phyloP scores from a whole-genome alignment of 2,113 vertebrate genomes.

The Verasper variegatus region DNA sequence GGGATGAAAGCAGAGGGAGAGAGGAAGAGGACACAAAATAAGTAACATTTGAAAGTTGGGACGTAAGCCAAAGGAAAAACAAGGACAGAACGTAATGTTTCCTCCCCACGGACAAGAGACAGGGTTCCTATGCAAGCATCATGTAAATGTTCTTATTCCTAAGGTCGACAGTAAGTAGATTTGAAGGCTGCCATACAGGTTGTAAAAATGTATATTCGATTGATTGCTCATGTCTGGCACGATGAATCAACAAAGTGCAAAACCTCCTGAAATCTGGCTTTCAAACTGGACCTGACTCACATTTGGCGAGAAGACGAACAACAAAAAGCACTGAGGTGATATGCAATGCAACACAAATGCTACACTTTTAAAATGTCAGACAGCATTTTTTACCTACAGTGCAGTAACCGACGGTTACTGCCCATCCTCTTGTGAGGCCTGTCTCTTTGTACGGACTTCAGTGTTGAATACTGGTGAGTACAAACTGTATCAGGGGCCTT shows the following conservation, averaged over 20 bases:
- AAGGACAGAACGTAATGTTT: not conserved
- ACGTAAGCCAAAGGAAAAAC: not conserved
- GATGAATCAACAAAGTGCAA: slow-evolving; percentile 29
- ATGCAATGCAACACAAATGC: slow-evolving; percentile 81
- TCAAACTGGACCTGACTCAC: slow-evolving; percentile 33
- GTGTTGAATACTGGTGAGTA: slow-evolving; percentile 30
- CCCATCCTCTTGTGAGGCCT: slow-evolving; percentile 14
- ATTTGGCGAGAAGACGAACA: slow-evolving; percentile 36
- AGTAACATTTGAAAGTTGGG: not conserved
- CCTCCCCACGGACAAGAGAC: no score
- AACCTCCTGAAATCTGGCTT: slow-evolving; percentile 36
- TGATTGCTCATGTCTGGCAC: not conserved
- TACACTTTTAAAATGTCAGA: slow-evolving; percentile 77
- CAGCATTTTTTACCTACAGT: slow-evolving; percentile 41
- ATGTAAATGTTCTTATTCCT: slow-evolving; percentile 4
- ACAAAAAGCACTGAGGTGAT: slow-evolving; percentile 73
- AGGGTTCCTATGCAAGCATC: not conserved
- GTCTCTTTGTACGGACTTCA: slow-evolving; percentile 9
- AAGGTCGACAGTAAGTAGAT: no score
- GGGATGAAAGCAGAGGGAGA: not conserved
- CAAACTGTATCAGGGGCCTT: slow-evolving; percentile 25
- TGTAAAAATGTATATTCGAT: not conserved
- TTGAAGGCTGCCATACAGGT: no score
- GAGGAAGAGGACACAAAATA: not conserved
- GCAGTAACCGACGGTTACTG: slow-evolving; percentile 20